These are phyloP conservation scores for Myotis lucifugus DNA, from an alignment of 2,113 vertebrate genomes.

Conservation along the genomic window DNA sequence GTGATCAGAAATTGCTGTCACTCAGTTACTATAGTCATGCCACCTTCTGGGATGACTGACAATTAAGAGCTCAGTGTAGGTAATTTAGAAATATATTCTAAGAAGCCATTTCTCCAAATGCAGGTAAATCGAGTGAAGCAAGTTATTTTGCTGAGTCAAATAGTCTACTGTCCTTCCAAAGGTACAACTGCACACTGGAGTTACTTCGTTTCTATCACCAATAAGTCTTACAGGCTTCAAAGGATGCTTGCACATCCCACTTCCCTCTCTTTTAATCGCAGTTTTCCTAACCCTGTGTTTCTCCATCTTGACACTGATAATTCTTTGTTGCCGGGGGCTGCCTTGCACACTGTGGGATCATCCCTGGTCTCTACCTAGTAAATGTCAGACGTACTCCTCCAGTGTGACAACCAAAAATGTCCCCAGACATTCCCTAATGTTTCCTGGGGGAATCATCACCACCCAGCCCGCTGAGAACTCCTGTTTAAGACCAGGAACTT, in stretches of 20 bases:
- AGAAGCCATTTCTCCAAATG: not conserved
- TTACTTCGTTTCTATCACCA: not conserved
- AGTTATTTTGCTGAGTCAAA: not conserved
- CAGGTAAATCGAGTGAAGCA: not conserved
- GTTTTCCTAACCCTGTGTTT: not conserved
- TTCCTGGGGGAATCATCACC: not conserved
- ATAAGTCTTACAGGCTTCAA: not conserved
- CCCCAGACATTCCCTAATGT: not conserved
- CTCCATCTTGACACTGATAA: not conserved
- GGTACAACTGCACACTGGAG: not conserved
- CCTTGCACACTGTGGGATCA: too few relatives aligned
- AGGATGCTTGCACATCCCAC: not conserved
- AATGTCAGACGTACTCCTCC: not conserved
- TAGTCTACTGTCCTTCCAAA: not conserved
- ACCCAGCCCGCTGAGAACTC: not conserved
- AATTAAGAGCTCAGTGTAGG: not conserved
- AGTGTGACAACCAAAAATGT: not conserved
- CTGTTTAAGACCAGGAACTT: not conserved
- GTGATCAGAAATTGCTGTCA: not conserved
- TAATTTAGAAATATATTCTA: not conserved
- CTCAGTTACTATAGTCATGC: not conserved
- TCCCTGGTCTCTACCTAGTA: not conserved
- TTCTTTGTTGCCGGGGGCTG: not conserved
- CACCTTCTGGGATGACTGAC: not conserved
- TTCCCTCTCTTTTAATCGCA: not conserved